Conservation (phyloP, 2,113 vertebrate genomes). For the Garra rufa region DNA sequence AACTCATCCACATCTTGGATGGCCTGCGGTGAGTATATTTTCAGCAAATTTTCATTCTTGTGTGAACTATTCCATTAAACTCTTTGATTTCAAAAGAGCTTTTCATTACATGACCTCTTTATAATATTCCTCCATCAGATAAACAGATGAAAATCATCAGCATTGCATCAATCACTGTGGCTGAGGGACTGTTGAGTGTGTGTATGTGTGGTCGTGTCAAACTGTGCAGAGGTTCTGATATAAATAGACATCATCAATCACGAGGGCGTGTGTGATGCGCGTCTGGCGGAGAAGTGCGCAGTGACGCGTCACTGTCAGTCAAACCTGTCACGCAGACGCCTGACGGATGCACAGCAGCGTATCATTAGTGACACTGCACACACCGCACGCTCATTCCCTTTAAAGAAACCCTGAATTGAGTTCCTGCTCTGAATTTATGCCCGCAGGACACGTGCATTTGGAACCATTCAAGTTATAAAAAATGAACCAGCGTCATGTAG, state of each 20-base stretch:
- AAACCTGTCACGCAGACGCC: constrained; percentile 59
- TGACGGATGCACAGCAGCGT: constrained; percentile 61
- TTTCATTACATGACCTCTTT: constrained; percentile 1
- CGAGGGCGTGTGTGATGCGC: constrained; percentile 67
- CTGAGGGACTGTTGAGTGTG: not conserved
- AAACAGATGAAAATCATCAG: constrained; percentile 3
- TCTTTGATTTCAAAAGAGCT: not conserved
- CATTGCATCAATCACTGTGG: not conserved
- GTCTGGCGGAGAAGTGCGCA: constrained; percentile 57
- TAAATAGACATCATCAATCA: constrained; percentile 75
- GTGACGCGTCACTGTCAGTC: constrained; percentile 64
- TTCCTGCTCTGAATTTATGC: not conserved
- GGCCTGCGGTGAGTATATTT: not conserved
- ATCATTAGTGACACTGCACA: constrained; percentile 34
- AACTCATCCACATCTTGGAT: not conserved
- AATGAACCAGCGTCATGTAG: not conserved
- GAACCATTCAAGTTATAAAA: constrained; percentile 7
- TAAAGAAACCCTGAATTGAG: constrained; percentile 2
- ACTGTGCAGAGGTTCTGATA: constrained; percentile 53
- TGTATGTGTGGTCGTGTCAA: constrained; percentile 47
- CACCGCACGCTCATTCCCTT: not conserved
- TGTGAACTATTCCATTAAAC: not conserved
- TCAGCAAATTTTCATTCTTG: not conserved
- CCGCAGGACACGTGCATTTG: not conserved
- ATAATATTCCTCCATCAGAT: not conserved